Percentiles rank a stretch among this genome's conserved stretches.
Evolutionary conservation across 2,113 vertebrate species (phyloP).

Genomic region (Craseonycteris thonglongyai): DNA sequence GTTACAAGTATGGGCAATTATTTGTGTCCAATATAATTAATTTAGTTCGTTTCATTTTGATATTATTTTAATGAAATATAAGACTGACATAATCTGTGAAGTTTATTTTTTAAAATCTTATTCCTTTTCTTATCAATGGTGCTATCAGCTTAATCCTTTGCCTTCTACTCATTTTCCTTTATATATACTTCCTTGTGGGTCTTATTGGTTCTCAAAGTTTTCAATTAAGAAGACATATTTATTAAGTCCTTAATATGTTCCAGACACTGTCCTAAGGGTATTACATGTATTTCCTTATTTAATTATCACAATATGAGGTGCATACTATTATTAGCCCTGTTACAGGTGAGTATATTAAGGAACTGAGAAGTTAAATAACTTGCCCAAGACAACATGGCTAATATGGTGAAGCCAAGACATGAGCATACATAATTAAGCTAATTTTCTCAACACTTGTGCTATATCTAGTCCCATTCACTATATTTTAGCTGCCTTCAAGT

Average conservation of each 20-base stretch:
- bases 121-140: neutral
- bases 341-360: neutral
- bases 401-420: neutral
- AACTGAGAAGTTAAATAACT: neutral
- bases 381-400: neutral
- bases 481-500: neutral
- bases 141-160: neutral
- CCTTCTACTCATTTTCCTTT: neutral
- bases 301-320: neutral
- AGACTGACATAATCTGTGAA: neutral
- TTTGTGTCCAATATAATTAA: neutral
- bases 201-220: neutral
- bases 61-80: neutral
- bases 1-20: neutral
- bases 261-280: neutral
- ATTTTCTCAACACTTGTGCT: neutral
- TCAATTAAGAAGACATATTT: neutral
- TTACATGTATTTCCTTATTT: slow-evolving; percentile 1
- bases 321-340: neutral
- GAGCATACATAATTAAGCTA: neutral
- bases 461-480: neutral
- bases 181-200: neutral
- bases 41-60: neutral
- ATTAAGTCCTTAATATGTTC: neutral
- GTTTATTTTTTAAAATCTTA: neutral